phyloP scores from a whole-genome alignment of 1,140 invertebrate species.

The Calosoma granatense region DNA sequence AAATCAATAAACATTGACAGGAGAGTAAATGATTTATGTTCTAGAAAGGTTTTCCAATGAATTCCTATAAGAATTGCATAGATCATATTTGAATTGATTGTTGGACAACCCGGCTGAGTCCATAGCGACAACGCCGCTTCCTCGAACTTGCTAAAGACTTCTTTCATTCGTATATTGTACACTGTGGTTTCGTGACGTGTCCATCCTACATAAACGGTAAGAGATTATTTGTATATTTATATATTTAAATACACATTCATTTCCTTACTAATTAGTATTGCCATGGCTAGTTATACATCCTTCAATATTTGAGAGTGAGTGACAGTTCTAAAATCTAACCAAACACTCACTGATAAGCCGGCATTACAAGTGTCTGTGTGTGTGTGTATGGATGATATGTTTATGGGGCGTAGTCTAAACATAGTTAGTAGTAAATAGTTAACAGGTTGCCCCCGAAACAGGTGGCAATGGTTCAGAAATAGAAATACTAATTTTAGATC shows the following conservation, averaged over 20 bases:
- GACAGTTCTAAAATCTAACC: too few species aligned
- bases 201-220: constrained; percentile 28
- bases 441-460: neutral
- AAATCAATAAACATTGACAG: neutral
- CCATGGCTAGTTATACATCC: too few species aligned
- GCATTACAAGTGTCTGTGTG: too few species aligned
- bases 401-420: neutral
- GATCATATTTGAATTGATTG: constrained; percentile 23
- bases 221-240: constrained; percentile 15
- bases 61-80: neutral
- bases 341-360: too few species aligned
- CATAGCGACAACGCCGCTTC: constrained; percentile 18
- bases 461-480: too few species aligned
- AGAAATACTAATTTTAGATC: too few species aligned
- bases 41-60: neutral
- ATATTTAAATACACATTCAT: neutral
- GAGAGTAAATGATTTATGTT: neutral
- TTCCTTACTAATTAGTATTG: too few species aligned
- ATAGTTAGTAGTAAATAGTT: constrained; percentile 1
- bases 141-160: constrained; percentile 23
- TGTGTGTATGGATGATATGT: too few species aligned
- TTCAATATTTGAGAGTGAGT: too few species aligned
- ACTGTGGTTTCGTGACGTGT: constrained; percentile 29
- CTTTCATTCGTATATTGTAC: constrained; percentile 30
- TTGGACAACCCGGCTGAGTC: constrained; percentile 17